These are phyloP conservation scores for Nasonia oneida DNA, from an alignment of 2,888 invertebrate species.

Conservation along the genomic window DNA sequence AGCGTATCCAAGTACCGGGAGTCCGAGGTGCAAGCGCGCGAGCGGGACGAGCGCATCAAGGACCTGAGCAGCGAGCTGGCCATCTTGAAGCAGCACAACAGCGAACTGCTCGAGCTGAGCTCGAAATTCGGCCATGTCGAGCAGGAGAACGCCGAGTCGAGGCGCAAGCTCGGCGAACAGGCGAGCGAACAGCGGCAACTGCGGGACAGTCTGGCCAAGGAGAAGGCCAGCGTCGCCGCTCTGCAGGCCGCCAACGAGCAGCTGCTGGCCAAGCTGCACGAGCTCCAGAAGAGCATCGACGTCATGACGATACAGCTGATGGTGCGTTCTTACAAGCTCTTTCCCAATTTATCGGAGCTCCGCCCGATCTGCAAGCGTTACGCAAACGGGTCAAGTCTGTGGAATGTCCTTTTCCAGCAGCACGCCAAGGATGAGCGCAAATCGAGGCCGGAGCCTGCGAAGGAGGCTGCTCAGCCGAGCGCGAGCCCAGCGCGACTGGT, in stretches of 20 bases:
- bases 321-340: conserved; percentile 64
- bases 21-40: conserved; percentile 68
- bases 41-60: conserved; percentile 73
- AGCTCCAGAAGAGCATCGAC: conserved; percentile 74
- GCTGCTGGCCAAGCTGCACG: conserved; percentile 72
- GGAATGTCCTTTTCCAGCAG: conserved; percentile 32
- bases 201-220: conserved; percentile 69
- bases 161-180: conserved; percentile 71
- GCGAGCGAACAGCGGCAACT: conserved; percentile 69
- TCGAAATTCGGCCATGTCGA: conserved; percentile 72
- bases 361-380: too few species aligned
- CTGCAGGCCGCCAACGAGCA: conserved; percentile 73
- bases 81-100: conserved; percentile 75
- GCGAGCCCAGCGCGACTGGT: background rate
- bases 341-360: too few species aligned
- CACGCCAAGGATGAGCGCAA: background rate
- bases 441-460: background rate
- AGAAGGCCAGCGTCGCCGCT: conserved; percentile 71
- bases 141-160: conserved; percentile 73
- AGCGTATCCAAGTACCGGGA: conserved; percentile 67
- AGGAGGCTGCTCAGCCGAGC: conserved; percentile 45
- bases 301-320: conserved; percentile 71
- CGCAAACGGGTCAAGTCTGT: conserved; percentile 15
- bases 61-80: conserved; percentile 72
- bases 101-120: conserved; percentile 71